Base-by-base conservation (phyloP, 2,113 vertebrate genomes). In the Ellobius talpinus region DNA sequence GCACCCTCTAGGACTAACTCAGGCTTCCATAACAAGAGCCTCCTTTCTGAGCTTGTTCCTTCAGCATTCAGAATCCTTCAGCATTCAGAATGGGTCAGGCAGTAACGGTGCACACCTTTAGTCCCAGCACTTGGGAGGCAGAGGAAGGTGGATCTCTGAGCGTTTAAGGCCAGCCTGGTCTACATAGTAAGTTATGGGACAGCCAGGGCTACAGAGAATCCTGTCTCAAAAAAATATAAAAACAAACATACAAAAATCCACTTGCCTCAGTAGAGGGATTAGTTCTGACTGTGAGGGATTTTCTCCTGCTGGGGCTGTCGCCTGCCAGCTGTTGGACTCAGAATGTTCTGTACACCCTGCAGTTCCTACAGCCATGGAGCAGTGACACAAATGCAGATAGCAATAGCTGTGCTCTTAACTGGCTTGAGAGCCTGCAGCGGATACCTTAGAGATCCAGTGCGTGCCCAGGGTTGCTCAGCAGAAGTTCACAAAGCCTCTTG, bases 281-380 rank as follows among this genome's bases (percentile, higher is more conserved):
- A 7, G 39, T 33, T 63, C 58, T 42, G 33, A 3, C 47, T 7
- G n/a, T 50, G 84, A 72, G 21, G 52, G 33, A 21, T n/a, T 42
- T 91, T 55, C 72, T 66, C n/a, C 45, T 26, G 50, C 72, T 47
- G 82, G 24, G n/a, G 29, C n/a, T 72, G 16, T 52, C 36, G 4
- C 81, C 39, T 55, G 72, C 58, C 21, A 10, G 65, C 39, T 39
- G 4, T 7, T 33, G 70, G 36, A 39, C 61, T 58, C 39, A 77
- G 78, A 70, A 17, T 73, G 21, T 10, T n/a, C 61, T 0, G 0
- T 24, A 19, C 45, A 5, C 6, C 33, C 52, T 26, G 19, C 33
- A 0, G 85, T 1, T 0, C 33, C 19, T 3, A 1, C 14, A 33
- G 65, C 36, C 31, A 0, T 55, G 65, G 87, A 3, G 4, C 61